These are phyloP conservation scores for Myrmecobius fasciatus DNA, from an alignment of 2,113 vertebrate species.

Conservation along the genomic window DNA sequence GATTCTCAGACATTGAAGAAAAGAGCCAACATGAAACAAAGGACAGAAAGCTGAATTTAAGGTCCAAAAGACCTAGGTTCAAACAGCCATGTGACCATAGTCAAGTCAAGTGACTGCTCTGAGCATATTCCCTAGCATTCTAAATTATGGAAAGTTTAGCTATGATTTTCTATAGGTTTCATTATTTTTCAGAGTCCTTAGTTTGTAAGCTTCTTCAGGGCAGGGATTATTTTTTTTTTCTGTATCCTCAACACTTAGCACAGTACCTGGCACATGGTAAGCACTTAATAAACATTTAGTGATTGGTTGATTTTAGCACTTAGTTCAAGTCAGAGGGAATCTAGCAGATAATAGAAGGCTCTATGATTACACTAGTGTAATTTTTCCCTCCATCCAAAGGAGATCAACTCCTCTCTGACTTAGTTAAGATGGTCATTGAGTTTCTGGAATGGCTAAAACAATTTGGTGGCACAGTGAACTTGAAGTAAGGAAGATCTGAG, in stretches of 20 bases:
- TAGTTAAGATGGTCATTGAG: not conserved
- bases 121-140: not conserved
- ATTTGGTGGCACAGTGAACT: not conserved
- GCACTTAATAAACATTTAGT: not conserved
- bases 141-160: not conserved
- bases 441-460: not conserved
- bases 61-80: not conserved
- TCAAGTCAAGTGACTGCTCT: not conserved
- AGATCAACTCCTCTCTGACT: not conserved
- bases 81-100: not conserved
- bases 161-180: not conserved
- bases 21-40: not conserved
- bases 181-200: not conserved
- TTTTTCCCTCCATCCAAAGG: not conserved
- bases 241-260: not conserved
- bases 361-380: not conserved
- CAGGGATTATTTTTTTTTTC: not conserved
- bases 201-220: not conserved
- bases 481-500: not conserved
- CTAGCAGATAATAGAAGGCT: not conserved
- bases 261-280: not conserved
- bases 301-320: not conserved
- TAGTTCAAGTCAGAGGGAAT: not conserved
- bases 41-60: not conserved
- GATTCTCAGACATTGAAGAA: not conserved